Evolutionary conservation across 2,888 invertebrate genomes (phyloP), one percentile per base, ranked within the genome.

Genomic region (Micoletzkya japonica): DNA sequence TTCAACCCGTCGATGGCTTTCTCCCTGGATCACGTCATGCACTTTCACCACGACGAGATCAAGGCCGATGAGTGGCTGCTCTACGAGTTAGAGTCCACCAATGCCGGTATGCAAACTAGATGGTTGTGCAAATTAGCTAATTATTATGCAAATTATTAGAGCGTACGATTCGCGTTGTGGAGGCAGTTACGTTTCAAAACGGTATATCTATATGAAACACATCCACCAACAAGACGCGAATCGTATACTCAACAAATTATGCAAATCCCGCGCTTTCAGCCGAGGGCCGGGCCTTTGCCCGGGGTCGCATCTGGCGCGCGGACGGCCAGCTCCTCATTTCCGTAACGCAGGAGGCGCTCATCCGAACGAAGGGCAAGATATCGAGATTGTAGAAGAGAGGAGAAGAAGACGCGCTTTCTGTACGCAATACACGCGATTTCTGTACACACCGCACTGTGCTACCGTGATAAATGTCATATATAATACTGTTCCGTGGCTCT

Each of bases 61-160:
- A 70, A 72, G 36, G 79, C 80, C 6, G 83, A 83, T 54, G 79
- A 83, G 30, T 83, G 83, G 83, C 71, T 84, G 32, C 76, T 83
- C 2, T 83, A 80, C 50, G 83, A 84, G 70, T 74, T 75, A 28
- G 70, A 66, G 24, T 79, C 79, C 7, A 73, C 76, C 14, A 60
- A 73, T 54, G 81, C 83, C 26, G 74, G 80, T 76, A 68, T 69
- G 71, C 50, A n/a, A n/a, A n/a, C n/a, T n/a, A n/a, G n/a, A n/a
- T n/a, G n/a, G n/a, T n/a, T n/a, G n/a, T n/a, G n/a, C n/a, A n/a
- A n/a, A n/a, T n/a, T n/a, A n/a, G n/a, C n/a, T n/a, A n/a, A n/a
- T n/a, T n/a, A n/a, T n/a, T n/a, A n/a, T n/a, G n/a, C n/a, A n/a
- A n/a, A n/a, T n/a, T n/a, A n/a, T n/a, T n/a, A n/a, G n/a, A n/a